Percentiles rank a stretch among this genome's conserved stretches.
phyloP scores from a whole-genome alignment of 2,888 invertebrate species.

The Andrena bucephala region DNA sequence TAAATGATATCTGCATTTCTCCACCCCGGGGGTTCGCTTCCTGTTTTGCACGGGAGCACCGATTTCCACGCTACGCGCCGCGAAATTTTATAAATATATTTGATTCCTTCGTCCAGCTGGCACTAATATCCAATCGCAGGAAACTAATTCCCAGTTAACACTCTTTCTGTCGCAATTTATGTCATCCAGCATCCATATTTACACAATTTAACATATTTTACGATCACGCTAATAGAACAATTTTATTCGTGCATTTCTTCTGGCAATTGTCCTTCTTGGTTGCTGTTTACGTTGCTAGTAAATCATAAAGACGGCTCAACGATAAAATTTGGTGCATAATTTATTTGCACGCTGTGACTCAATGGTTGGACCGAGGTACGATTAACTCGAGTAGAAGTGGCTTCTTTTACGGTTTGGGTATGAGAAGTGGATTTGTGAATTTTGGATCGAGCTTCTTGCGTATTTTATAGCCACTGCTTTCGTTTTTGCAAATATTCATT shows the following conservation, averaged over 20 bases:
- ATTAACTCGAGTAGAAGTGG: too few relatives aligned
- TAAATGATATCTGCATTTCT: slow-evolving; percentile 44
- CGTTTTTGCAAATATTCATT: too few relatives aligned
- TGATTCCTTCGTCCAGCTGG: slow-evolving; percentile 22
- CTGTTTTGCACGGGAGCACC: slow-evolving; percentile 22
- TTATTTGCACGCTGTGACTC: slow-evolving; percentile 5
- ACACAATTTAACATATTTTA: neutral
- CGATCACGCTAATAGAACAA: neutral
- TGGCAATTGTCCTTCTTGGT: neutral
- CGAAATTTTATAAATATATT: slow-evolving; percentile 27
- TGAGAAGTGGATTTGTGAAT: too few relatives aligned
- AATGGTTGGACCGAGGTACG: too few relatives aligned
- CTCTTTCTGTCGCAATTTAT: slow-evolving; percentile 26
- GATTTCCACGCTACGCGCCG: neutral
- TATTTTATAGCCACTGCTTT: too few relatives aligned
- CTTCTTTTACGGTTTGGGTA: too few relatives aligned
- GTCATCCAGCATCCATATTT: neutral
- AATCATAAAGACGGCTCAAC: slow-evolving; percentile 10
- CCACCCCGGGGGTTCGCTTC: slow-evolving; percentile 11
- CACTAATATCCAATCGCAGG: neutral
- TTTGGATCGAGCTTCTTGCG: too few relatives aligned
- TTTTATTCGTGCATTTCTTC: neutral
- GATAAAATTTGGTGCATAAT: neutral
- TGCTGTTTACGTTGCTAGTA: slow-evolving; percentile 24
- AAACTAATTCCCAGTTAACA: slow-evolving; percentile 14